phyloP scores from a whole-genome alignment of 30 jellyfish, hydroid and myxozoan genomes.

The Turritopsis dohrnii region DNA sequence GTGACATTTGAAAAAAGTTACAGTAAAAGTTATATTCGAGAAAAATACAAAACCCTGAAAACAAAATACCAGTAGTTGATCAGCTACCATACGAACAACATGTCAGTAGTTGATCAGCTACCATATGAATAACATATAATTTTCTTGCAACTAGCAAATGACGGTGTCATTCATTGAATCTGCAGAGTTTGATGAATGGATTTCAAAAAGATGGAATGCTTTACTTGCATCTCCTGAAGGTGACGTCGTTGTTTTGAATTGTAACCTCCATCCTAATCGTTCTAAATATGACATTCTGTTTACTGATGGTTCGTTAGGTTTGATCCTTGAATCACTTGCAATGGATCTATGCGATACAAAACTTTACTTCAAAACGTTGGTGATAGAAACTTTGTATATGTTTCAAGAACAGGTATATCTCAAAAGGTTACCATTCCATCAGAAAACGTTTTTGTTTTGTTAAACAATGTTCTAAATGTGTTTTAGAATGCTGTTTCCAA shows the following conservation, averaged over 20 bases:
- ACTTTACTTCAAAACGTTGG: not conserved
- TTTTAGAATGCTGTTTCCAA: not conserved
- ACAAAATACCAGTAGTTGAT: too few species aligned
- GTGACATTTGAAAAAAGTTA: too few species aligned
- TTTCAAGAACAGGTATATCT: not conserved
- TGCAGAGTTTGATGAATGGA: not conserved
- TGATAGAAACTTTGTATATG: not conserved
- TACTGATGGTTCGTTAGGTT: too few species aligned
- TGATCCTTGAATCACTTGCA: not conserved
- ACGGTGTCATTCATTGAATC: not conserved
- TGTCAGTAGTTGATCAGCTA: too few species aligned
- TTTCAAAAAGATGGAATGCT: not conserved
- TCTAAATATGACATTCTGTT: too few species aligned
- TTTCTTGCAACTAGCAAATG: not conserved
- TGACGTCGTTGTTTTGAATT: not conserved
- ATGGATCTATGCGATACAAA: not conserved
- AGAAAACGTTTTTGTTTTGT: too few species aligned
- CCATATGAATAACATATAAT: too few species aligned
- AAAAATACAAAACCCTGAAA: too few species aligned
- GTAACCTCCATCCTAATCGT: not conserved
- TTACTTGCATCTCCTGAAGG: not conserved
- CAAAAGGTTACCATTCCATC: too few species aligned
- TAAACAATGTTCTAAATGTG: not conserved
- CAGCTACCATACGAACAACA: too few species aligned
- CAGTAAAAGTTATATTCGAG: too few species aligned